A percentile compares a stretch with the other conserved stretches of the same genome.
Evolutionary conservation across 2,113 vertebrate species (phyloP).

Genomic region (Rhabdornis inornatus): DNA sequence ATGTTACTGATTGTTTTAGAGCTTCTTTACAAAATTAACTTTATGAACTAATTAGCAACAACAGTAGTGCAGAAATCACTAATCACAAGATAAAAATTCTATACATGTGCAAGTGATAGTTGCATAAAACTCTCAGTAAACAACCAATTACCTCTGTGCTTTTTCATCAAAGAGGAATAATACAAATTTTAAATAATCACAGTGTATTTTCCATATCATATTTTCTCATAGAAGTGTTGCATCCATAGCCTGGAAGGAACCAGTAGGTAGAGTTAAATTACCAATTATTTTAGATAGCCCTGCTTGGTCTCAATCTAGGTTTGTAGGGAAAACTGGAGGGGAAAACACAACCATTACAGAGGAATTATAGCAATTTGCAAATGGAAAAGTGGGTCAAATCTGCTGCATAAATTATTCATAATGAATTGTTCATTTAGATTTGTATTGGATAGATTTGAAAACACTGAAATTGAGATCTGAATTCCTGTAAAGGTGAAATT

Average conservation of each 20-base stretch:
- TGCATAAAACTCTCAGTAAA: neutral
- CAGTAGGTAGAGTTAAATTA: neutral
- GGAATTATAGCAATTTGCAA: conserved; percentile 33
- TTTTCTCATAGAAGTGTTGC: neutral
- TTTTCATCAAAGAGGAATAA: neutral
- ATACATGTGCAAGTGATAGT: neutral
- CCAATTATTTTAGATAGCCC: neutral
- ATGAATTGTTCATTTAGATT: conserved; percentile 13
- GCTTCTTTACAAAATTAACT: neutral
- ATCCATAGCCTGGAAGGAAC: neutral
- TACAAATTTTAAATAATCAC: neutral
- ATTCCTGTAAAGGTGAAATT: conserved; percentile 23
- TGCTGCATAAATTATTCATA: conserved; percentile 25
- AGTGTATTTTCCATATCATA: neutral
- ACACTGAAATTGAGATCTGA: conserved; percentile 5
- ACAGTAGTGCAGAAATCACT: neutral
- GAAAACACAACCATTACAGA: neutral
- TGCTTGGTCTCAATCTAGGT: neutral
- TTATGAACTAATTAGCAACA: neutral
- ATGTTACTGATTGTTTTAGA: neutral
- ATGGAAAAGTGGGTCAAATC: conserved; percentile 33
- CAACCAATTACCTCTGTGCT: neutral
- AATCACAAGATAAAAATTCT: neutral
- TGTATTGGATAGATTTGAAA: conserved; percentile 2
- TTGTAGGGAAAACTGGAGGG: neutral